Percentiles rank a stretch among this genome's conserved stretches.
Evolutionary conservation across 2,888 invertebrate species (phyloP).

Genomic region (Andricus quercusramuli): DNA sequence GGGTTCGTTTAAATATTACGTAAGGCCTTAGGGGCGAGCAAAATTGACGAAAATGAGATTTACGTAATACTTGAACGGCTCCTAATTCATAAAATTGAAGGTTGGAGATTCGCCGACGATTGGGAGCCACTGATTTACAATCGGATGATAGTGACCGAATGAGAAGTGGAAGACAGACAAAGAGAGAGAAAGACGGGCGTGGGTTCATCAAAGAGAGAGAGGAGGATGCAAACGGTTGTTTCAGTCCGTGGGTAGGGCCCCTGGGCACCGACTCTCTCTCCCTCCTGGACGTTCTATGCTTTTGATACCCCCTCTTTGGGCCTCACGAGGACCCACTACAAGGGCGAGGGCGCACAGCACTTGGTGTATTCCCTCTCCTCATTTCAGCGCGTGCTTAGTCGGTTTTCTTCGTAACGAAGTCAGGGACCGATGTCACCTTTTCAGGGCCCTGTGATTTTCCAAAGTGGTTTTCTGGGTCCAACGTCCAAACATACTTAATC

Average conservation of each 20-base stretch:
- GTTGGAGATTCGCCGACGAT: not conserved
- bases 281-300: conserved; percentile 28
- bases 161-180: conserved; percentile 9
- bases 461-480: not conserved
- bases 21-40: no score
- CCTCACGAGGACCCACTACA: not conserved
- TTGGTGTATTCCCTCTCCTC: conserved; percentile 17
- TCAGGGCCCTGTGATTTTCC: conserved; percentile 7
- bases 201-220: conserved; percentile 39
- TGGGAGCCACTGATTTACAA: conserved; percentile 31
- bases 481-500: not conserved
- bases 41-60: no score
- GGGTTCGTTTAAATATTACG: no score
- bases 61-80: no score
- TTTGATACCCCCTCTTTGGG: conserved; percentile 22
- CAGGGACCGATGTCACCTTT: conserved; percentile 7
- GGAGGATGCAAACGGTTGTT: conserved; percentile 51
- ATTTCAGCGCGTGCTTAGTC: conserved; percentile 18
- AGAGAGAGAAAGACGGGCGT: conserved; percentile 35
- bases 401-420: conserved; percentile 20
- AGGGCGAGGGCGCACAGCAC: conserved; percentile 17
- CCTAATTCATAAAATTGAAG: not conserved
- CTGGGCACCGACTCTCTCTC: conserved; percentile 46
- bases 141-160: conserved; percentile 15
- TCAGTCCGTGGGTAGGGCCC: conserved; percentile 54